Evolutionary conservation across 2,797 vertebrate genomes (phyloP).

Genomic region (Anabacerthia variegaticeps): DNA sequence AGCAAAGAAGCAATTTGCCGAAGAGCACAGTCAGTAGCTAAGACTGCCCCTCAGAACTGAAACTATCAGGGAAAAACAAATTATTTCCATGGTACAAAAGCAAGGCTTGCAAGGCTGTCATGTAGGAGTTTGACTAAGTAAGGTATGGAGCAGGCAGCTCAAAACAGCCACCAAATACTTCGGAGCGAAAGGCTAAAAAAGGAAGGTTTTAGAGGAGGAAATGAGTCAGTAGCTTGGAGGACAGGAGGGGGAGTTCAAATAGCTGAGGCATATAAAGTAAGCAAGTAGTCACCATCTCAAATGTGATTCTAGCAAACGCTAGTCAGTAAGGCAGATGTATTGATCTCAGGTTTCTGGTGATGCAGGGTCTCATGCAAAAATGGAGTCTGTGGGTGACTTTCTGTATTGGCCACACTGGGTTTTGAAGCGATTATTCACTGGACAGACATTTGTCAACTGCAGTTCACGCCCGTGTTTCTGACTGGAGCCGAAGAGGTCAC

Average conservation of each 20-base stretch:
- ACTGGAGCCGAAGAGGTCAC: not conserved
- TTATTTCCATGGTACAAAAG: conserved; percentile 5
- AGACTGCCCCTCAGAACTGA: not conserved
- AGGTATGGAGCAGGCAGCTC: conserved; percentile 46
- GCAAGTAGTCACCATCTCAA: conserved; percentile 36
- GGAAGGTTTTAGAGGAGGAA: conserved; percentile 70
- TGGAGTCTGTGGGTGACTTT: fast-evolving
- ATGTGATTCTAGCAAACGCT: not conserved
- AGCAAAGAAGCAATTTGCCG: not conserved
- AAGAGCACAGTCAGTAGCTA: not conserved
- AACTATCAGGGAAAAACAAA: not conserved
- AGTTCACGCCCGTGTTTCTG: fast-evolving
- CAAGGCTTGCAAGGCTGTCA: not conserved
- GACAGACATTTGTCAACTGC: not conserved
- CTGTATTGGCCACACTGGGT: not conserved
- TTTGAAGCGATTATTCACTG: not conserved
- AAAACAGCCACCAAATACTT: conserved; percentile 58
- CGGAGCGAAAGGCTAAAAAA: conserved; percentile 64
- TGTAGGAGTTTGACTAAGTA: conserved; percentile 64
- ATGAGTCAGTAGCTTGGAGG: conserved; percentile 66
- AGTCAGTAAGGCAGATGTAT: not conserved
- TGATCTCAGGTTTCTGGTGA: not conserved
- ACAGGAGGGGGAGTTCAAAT: conserved; percentile 63
- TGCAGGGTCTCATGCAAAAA: not conserved
- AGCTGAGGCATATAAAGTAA: conserved; percentile 49